Evolutionary conservation across 2,888 invertebrate genomes (phyloP).

Genomic region (Pegoplata infirma): DNA sequence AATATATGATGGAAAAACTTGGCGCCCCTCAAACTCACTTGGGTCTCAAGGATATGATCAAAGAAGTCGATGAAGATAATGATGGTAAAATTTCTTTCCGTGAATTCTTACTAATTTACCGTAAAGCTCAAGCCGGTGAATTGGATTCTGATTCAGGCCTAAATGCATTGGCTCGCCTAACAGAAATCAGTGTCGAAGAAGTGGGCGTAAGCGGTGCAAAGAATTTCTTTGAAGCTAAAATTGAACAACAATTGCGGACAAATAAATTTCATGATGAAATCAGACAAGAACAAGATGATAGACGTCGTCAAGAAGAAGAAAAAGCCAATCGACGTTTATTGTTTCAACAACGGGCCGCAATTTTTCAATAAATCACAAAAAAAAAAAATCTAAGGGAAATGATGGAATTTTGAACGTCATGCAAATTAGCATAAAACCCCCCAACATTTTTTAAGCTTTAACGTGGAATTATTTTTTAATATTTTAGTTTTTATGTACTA

Average conservation of each 20-base stretch:
- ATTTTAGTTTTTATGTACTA: constrained; percentile 28
- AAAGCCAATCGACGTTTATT: constrained; percentile 87
- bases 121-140: constrained; percentile 94
- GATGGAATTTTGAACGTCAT: neutral
- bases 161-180: constrained; percentile 89
- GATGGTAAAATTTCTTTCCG: constrained; percentile 94
- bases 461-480: constrained; percentile 47
- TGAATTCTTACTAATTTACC: constrained; percentile 89
- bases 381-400: constrained; percentile 2
- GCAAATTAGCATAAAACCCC: neutral
- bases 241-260: constrained; percentile 88
- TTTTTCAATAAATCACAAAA: constrained; percentile 86
- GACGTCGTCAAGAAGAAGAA: constrained; percentile 90
- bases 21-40: constrained; percentile 98
- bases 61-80: constrained; percentile 91
- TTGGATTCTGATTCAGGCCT: constrained; percentile 91
- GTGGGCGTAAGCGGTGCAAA: constrained; percentile 97
- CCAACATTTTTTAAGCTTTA: constrained; percentile 60
- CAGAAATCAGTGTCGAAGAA: constrained; percentile 95
- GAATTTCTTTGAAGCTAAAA: constrained; percentile 97
- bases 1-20: constrained; percentile 97
- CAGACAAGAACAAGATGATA: constrained; percentile 93
- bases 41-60: constrained; percentile 95
- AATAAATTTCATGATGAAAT: constrained; percentile 97
- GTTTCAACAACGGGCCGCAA: constrained; percentile 92